A percentile compares a stretch with the other conserved stretches of the same genome.
phyloP scores from a whole-genome alignment of 2,797 vertebrate species.

The Notamacropus eugenii region DNA sequence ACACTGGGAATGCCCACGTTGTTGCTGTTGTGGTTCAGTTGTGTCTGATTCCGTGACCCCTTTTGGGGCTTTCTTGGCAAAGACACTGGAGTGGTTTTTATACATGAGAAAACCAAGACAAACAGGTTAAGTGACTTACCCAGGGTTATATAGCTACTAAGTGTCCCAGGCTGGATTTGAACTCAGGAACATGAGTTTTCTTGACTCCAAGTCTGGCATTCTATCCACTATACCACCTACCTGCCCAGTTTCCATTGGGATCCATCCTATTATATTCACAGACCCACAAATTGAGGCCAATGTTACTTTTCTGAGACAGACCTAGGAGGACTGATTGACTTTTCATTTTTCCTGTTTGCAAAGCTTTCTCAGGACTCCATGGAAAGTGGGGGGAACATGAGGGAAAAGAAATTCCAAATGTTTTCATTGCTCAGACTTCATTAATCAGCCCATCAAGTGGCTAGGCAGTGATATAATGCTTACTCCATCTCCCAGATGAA shows the following conservation, averaged over 20 bases:
- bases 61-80: background rate
- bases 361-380: background rate
- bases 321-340: background rate
- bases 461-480: conserved; percentile 45
- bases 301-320: background rate
- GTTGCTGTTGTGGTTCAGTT: background rate
- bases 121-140: background rate
- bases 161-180: background rate
- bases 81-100: background rate
- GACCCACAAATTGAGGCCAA: background rate
- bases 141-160: background rate
- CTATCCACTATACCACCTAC: background rate
- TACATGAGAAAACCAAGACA: background rate
- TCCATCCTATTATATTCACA: background rate
- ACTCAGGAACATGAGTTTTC: background rate
- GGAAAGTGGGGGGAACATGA: background rate
- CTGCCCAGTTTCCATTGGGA: background rate
- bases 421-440: background rate
- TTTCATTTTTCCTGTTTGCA: background rate
- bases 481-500: conserved; percentile 69
- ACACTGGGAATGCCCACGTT: background rate
- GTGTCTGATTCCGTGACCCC: background rate
- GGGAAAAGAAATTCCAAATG: background rate
- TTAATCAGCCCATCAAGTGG: conserved; percentile 64
- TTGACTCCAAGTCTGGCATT: background rate